Evolutionary conservation across 2,797 vertebrate genomes (phyloP).

Genomic region (Chloroceryle amazona): DNA sequence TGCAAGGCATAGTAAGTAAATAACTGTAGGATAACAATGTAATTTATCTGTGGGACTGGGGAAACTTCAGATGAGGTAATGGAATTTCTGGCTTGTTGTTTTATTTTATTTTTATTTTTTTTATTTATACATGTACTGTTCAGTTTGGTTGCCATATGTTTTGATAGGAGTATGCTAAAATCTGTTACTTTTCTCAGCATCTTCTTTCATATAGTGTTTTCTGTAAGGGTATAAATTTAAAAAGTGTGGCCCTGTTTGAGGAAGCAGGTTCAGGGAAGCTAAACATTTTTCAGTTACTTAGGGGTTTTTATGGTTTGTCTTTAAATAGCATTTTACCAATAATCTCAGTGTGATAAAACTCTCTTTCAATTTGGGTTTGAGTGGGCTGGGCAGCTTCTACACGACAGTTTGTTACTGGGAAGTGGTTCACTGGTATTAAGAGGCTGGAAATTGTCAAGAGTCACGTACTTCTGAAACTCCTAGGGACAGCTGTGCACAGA

Average conservation of each 20-base stretch:
- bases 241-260: background rate
- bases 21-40: background rate
- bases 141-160: background rate
- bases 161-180: background rate
- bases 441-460: accelerated
- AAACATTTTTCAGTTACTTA: background rate
- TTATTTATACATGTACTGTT: background rate
- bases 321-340: background rate
- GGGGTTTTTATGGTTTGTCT: background rate
- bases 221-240: background rate
- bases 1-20: background rate
- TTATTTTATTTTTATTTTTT: background rate
- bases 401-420: background rate
- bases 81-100: background rate
- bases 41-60: background rate
- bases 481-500: accelerated
- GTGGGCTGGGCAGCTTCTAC: background rate
- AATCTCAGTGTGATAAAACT: background rate
- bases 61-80: background rate
- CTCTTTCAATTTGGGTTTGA: background rate
- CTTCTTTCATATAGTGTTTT: background rate
- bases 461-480: background rate
- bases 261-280: background rate
- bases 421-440: background rate
- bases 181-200: background rate